Percentiles rank a stretch among this genome's conserved stretches.
These are phyloP conservation scores for Chrysoperla carnea DNA, from an alignment of 1,140 invertebrate species.

Conservation along the genomic window DNA sequence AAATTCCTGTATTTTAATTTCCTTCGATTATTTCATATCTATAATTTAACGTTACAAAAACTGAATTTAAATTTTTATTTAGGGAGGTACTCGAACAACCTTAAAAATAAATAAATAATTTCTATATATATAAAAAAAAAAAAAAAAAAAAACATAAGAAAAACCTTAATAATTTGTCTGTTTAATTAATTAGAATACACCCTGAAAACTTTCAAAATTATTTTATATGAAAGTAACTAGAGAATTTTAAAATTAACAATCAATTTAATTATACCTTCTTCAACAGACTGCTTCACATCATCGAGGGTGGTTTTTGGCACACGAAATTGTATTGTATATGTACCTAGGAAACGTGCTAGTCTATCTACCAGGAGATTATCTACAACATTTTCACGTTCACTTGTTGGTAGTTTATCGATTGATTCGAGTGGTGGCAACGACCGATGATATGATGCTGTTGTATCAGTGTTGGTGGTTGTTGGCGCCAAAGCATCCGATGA, in stretches of 20 bases:
- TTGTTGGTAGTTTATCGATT: constrained; percentile 34
- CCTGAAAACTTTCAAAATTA: no score
- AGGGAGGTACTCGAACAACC: no score
- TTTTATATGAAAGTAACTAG: not conserved
- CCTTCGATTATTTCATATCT: no score
- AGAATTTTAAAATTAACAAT: not conserved
- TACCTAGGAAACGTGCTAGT: constrained; percentile 52
- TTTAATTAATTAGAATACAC: no score
- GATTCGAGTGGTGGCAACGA: constrained; percentile 29
- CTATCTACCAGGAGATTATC: constrained; percentile 57
- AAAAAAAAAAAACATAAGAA: no score
- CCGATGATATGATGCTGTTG: constrained; percentile 20
- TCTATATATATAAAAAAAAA: no score
- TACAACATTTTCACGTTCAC: constrained; percentile 55
- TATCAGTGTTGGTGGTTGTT: constrained; percentile 5
- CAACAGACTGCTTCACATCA: constrained; percentile 42
- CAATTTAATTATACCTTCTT: constrained; percentile 32
- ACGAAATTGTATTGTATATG: constrained; percentile 60
- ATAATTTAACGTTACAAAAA: no score
- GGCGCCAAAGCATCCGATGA: constrained; percentile 24
- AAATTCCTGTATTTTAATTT: no score
- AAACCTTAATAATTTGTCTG: no score
- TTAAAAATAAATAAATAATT: no score
- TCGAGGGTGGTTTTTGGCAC: constrained; percentile 46
- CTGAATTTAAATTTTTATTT: no score